Conservation (phyloP, 1,140 invertebrate genomes). For the Pollicipes pollicipes region DNA sequence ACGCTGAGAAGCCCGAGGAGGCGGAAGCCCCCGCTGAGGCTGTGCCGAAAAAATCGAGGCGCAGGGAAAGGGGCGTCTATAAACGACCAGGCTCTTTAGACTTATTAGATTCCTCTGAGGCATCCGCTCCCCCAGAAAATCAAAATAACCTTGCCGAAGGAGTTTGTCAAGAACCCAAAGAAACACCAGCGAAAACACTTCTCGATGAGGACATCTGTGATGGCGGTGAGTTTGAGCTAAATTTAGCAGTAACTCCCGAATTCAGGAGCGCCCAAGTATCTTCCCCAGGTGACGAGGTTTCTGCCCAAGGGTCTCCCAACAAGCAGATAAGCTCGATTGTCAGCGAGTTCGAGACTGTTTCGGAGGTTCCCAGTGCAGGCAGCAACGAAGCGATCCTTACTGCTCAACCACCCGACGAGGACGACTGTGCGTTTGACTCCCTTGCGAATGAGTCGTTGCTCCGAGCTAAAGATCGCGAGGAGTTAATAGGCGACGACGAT, state of each 20-base stretch:
- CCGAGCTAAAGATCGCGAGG: constrained; percentile 11
- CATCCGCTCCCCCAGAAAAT: not conserved
- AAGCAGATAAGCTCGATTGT: constrained; percentile 22
- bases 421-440: constrained; percentile 22
- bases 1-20: not conserved
- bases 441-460: constrained; percentile 18
- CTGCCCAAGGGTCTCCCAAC: constrained; percentile 20
- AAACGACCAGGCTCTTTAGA: not conserved
- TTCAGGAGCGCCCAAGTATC: constrained; percentile 12
- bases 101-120: not conserved
- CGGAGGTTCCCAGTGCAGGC: constrained; percentile 50
- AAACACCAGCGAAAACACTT: not conserved
- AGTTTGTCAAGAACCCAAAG: not conserved
- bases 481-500: constrained; percentile 15
- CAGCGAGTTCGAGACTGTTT: constrained; percentile 44
- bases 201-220: not conserved
- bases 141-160: not conserved
- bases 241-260: constrained; percentile 12
- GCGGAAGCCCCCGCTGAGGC: constrained; percentile 11
- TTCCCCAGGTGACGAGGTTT: constrained; percentile 31
- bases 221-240: not conserved
- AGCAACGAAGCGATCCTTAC: constrained; percentile 30
- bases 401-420: constrained; percentile 14
- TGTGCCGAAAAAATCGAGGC: constrained; percentile 31
- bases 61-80: constrained; percentile 11